phyloP scores from a whole-genome alignment of 2,888 invertebrate genomes.

The Microplitis deprimator region DNA sequence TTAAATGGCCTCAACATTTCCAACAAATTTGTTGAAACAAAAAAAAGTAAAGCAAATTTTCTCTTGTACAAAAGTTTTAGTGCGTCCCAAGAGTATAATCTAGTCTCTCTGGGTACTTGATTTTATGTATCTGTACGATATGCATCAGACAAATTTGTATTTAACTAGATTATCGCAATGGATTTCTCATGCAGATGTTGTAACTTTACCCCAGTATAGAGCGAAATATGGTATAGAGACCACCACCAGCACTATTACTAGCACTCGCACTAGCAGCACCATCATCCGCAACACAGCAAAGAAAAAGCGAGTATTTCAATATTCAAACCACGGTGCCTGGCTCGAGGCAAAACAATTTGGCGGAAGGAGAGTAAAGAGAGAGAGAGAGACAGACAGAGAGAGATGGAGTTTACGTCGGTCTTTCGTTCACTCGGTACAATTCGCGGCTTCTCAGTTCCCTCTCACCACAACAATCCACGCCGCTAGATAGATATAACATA shows the following conservation, averaged over 20 bases:
- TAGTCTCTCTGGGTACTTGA: conserved; percentile 1
- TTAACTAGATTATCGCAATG: conserved; percentile 17
- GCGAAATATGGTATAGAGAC: background rate
- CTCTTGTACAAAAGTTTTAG: background rate
- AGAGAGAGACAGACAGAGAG: conserved; percentile 1
- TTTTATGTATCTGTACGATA: background rate
- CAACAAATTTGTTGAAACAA: background rate
- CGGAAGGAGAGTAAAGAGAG: conserved; percentile 12
- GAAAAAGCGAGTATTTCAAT: conserved; percentile 25
- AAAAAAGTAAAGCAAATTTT: background rate
- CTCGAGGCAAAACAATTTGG: conserved; percentile 32
- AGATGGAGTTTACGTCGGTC: background rate
- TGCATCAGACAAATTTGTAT: conserved; percentile 17
- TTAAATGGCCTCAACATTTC: background rate
- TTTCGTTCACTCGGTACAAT: conserved; percentile 15
- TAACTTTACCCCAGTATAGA: background rate
- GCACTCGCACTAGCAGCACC: background rate
- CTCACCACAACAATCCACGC: conserved; percentile 7
- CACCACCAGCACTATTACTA: background rate
- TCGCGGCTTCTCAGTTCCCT: conserved; percentile 21
- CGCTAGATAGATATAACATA: background rate
- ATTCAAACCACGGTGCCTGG: conserved; percentile 10
- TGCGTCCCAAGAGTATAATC: background rate
- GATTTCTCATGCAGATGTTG: conserved; percentile 14
- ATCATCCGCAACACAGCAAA: background rate